Evolutionary conservation across 2,797 vertebrate genomes (phyloP), one percentile per base, ranked within the genome.

Genomic region (Poecilia velifera): DNA sequence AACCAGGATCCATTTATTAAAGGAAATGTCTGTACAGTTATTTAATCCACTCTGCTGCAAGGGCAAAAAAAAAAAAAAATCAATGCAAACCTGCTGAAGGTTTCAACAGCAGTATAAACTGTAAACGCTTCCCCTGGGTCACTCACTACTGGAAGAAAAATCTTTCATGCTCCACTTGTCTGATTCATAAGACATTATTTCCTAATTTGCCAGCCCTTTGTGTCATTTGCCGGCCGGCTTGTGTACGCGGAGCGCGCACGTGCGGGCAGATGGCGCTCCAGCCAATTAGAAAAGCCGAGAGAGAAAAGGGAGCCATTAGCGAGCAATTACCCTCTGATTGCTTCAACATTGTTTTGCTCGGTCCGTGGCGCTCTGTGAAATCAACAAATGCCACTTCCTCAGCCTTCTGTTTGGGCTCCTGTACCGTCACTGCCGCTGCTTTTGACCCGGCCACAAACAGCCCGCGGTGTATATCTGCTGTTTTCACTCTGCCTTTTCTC

Each of bases 311-410:
- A 95, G 87, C 89, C 86, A 93, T 95, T 94, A 95, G 89, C 31
- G 90, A 45, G 73, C 90, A 94, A 95, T 96, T 96, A 93, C 71
- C 68, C 83, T 88, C 82, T 93, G 92, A 96, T 96, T 94, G 94
- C 92, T 90, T 92, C 91, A 93, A 94, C 94, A 94, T 94, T 95
- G 95, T 95, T 94, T 93, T 90, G 90, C 84, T 93, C 4, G 87
- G 81, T 93, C 90, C 57, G 91, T 91, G 86, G 83, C 53, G 73
- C 93, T 85, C 89, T 94, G 92, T 95, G 94, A 95, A 95, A 94
- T 93, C 92, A 91, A 93, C 94, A 94, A 94, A 92, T 95, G 93
- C 85, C 88, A 81, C 5, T 70, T 76, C 78, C 77, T 51, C 31
- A 59, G 84, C 83, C 82, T 86, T 77, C 64, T 46, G 72, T 79